These are phyloP conservation scores for Siphamia tubifer DNA, from an alignment of 2,113 vertebrate genomes.

Conservation along the genomic window DNA sequence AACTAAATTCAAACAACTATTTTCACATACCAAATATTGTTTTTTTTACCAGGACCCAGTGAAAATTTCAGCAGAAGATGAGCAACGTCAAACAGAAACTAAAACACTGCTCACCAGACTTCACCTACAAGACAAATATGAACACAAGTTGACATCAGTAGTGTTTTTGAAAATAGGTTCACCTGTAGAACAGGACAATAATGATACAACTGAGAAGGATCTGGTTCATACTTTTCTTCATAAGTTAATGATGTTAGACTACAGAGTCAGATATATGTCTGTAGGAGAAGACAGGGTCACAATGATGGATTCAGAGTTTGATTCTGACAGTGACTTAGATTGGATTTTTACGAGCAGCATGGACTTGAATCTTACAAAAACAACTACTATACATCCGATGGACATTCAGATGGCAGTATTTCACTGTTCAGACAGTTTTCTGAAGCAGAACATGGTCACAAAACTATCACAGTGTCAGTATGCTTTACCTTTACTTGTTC, in stretches of 20 bases:
- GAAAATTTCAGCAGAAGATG: too few species aligned
- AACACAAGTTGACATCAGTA: conserved; percentile 43
- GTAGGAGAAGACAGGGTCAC: conserved; percentile 34
- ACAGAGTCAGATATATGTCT: conserved; percentile 62
- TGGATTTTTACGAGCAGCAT: background rate
- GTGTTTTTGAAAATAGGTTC: conserved; percentile 65
- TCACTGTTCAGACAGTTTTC: conserved; percentile 77
- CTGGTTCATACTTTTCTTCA: conserved; percentile 64
- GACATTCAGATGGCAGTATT: too few species aligned
- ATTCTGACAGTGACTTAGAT: conserved; percentile 33
- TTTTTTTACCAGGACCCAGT: too few species aligned
- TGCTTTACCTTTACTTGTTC: too few species aligned
- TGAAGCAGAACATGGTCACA: conserved; percentile 68
- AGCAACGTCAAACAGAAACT: background rate
- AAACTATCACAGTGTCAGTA: too few species aligned
- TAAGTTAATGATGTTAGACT: too few species aligned
- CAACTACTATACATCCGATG: conserved; percentile 70
- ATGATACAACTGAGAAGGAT: conserved; percentile 50
- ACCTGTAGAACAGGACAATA: background rate
- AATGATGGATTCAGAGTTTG: too few species aligned
- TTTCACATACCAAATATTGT: too few species aligned
- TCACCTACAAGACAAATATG: conserved; percentile 39
- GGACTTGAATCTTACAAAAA: background rate
- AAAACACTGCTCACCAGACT: conserved; percentile 25
- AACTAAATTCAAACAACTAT: too few species aligned